These are phyloP conservation scores for Koerneria pararmatus DNA, from an alignment of 2,888 invertebrate species.

Conservation along the genomic window DNA sequence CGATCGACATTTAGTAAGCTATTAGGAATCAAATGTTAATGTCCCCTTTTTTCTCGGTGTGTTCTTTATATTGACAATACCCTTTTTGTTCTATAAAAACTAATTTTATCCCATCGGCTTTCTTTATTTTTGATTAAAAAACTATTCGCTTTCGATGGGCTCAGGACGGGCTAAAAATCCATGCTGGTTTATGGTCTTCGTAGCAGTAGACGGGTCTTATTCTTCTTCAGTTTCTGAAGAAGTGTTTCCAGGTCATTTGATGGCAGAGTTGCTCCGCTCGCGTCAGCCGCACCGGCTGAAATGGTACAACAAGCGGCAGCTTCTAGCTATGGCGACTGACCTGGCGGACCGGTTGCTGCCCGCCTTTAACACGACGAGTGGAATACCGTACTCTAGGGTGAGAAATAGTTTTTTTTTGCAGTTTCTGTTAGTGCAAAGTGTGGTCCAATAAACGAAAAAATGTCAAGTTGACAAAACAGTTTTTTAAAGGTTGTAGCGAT, in stretches of 20 bases:
- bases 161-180: not conserved
- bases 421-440: too few species aligned
- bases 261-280: constrained; percentile 77
- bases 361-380: constrained; percentile 96
- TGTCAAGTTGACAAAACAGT: too few species aligned
- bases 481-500: too few species aligned
- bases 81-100: too few species aligned
- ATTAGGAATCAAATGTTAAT: not conserved
- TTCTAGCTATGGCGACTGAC: constrained; percentile 82
- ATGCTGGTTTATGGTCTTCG: not conserved
- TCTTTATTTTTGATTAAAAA: too few species aligned
- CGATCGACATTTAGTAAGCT: not conserved
- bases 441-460: too few species aligned
- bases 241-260: constrained; percentile 76
- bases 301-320: constrained; percentile 66
- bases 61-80: too few species aligned
- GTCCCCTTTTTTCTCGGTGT: not conserved
- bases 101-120: constrained; percentile 69
- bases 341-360: constrained; percentile 85
- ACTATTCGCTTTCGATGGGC: not conserved
- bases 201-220: not conserved
- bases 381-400: constrained; percentile 91
- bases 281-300: constrained; percentile 65
- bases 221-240: constrained; percentile 63
- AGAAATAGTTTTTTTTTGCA: too few species aligned